Evolutionary conservation across 2,113 vertebrate species (phyloP), one percentile per base, ranked within the genome.

Genomic region (Mionectes macconnelli): DNA sequence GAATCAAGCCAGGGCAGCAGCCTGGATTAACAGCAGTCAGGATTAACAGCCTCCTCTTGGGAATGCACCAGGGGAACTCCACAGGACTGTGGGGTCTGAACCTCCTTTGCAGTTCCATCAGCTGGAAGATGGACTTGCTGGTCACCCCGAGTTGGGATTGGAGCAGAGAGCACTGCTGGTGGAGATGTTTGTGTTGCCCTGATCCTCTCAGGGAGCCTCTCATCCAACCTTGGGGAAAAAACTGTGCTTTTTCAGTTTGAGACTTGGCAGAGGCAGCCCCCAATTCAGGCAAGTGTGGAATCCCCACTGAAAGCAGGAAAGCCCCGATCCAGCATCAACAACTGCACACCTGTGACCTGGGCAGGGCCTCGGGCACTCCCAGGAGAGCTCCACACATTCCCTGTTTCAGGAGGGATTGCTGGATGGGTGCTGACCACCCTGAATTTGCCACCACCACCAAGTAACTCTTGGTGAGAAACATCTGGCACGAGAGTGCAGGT

Each of bases 131-230:
- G 4, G 50, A 28, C n/a, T 30, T 7, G 16, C 62, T 24, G 63
- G 25, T 5, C 39, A 30, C 42, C 52, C 55, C 0, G 0, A 18
- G 8, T 0, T 0, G 0, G 69, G 45, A 57, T 62, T 1, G 0
- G 53, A 35, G 63, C 1, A 0, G 55, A 33, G 53, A 44, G 30
- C 14, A 11, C 25, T 39, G 77, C 60, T 33, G 9, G 18, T 4
- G 23, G 28, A 31, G 20, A 11, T 53, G 31, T 45, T n/a, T 40
- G 52, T 23, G 10, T 42, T 40, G 13, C 57, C 30, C 17, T 10
- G 23, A 30, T 62, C 17, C 33, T 21, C 23, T 23, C 24, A 20
- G 35, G 20, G 6, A 31, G 35, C 28, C 25, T 69, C 30, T 69
- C 50, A 14, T 45, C 44, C 42, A 28, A 67, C 37, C 27, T 28